Base-by-base conservation (phyloP, 2,113 vertebrate species). In the Tricholaema leucomelas region DNA sequence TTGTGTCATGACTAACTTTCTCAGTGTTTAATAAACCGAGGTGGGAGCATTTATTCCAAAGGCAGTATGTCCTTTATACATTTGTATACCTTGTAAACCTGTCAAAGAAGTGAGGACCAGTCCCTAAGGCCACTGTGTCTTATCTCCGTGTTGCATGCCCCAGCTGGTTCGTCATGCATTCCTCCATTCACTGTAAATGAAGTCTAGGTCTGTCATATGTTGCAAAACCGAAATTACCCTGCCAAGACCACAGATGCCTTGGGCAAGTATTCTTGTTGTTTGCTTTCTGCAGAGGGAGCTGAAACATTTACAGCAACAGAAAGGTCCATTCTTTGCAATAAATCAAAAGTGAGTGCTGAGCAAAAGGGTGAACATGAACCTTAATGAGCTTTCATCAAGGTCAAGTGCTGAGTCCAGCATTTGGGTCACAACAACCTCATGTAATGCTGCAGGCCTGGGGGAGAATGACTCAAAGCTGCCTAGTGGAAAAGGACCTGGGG, bases 161-260 rank as follows among this genome's bases (percentile, higher is more conserved):
- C 73, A 65, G 30, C 16, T 9, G 24, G 14, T 36, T 36, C 52
- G 60, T 31, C 0, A 0, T 40, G 12, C 31, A 21, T 25, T 38
- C 60, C 55, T 65, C 15, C 14, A 7, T n/a, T 86, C 54, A 28
- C 48, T 60, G 38, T 46, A 83, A 88, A 55, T 33, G 25, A 40
- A 16, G 25, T 77, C 77, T 8, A 6, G 20, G 33, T 81, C 40
- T 55, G 31, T 52, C 36, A 9, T 31, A n/a, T 11, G 10, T 16
- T 65, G 30, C 55, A 80, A 44, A 77, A 27, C 13, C 73, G 86
- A 85, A 76, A 64, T 23, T 61, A 65, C 10, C 8, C 40, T 85
- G 44, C 27, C 25, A 48, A 75, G 46, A 81, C 65, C 35, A 38
- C 30, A 58, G 58, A 87, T 24, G n/a, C 31, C 54, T 42, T 44